phyloP scores from a whole-genome alignment of 1,140 invertebrate genomes.

The Scylla paramamosain region DNA sequence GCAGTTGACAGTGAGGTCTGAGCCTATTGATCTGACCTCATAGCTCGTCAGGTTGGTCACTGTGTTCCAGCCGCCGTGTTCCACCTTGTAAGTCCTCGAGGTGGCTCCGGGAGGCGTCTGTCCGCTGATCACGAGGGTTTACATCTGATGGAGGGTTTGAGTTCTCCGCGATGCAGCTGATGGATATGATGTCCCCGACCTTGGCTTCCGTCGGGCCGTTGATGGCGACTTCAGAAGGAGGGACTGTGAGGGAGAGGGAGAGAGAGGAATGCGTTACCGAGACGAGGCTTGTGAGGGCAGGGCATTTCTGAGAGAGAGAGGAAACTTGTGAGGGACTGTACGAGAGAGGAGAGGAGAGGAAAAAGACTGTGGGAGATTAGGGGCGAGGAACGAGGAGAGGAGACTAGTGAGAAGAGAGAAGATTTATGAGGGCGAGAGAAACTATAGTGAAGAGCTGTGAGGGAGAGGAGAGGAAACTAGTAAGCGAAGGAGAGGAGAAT shows the following conservation, averaged over 20 bases:
- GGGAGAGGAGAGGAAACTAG: background rate
- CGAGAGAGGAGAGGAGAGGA: background rate
- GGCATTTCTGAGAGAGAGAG: no score
- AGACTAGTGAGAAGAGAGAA: background rate
- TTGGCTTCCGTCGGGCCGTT: slow-evolving; percentile 79
- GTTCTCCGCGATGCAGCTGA: slow-evolving; percentile 75
- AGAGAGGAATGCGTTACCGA: background rate
- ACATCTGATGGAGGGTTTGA: slow-evolving; percentile 75
- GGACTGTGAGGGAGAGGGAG: slow-evolving; percentile 79
- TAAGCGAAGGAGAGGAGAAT: background rate
- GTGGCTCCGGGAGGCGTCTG: slow-evolving; percentile 77
- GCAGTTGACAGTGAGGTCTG: slow-evolving; percentile 91
- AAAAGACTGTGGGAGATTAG: background rate
- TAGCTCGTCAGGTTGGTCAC: slow-evolving; percentile 91
- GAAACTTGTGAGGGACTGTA: no score
- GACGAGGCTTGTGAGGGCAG: no score
- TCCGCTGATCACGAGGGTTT: slow-evolving; percentile 80
- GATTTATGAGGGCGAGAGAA: background rate
- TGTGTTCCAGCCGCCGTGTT: slow-evolving; percentile 91
- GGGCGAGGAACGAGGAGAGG: background rate
- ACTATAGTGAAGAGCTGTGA: background rate
- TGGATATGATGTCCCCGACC: slow-evolving; percentile 72
- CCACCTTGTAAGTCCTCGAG: slow-evolving; percentile 65
- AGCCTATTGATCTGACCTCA: slow-evolving; percentile 86
- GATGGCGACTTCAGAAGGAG: slow-evolving; percentile 81